Evolutionary conservation across 2,797 vertebrate genomes (phyloP).

Genomic region (Salarias fasciatus): DNA sequence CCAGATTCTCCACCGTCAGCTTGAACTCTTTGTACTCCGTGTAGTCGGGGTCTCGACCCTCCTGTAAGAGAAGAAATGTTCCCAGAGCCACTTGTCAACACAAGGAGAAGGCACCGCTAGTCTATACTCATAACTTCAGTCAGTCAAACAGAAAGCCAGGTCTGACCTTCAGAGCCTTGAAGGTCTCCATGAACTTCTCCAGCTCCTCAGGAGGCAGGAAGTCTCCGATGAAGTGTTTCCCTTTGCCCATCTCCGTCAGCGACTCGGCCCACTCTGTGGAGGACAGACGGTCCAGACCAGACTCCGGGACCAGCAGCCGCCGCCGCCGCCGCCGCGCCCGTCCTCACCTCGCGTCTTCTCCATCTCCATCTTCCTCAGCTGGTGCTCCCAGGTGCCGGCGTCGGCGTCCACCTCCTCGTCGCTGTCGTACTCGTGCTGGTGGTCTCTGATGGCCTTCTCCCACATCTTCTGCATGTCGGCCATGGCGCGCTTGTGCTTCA

Average conservation of each 20-base stretch:
- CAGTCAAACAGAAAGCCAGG: no score
- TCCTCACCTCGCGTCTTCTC: slow-evolving; percentile 93
- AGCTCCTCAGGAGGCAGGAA: slow-evolving; percentile 96
- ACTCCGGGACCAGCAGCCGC: no score
- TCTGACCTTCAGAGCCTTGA: slow-evolving; percentile 95
- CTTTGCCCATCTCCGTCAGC: slow-evolving; percentile 97
- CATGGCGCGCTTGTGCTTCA: slow-evolving; percentile 97
- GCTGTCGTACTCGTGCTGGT: slow-evolving; percentile 97
- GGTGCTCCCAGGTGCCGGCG: slow-evolving; percentile 96
- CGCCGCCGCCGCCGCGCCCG: no score
- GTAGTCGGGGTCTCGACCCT: slow-evolving; percentile 96
- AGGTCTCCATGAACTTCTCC: slow-evolving; percentile 99
- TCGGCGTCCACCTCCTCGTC: slow-evolving; percentile 94
- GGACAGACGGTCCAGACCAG: no score
- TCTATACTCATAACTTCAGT: no score
- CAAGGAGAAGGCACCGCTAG: no score
- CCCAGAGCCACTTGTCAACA: no score
- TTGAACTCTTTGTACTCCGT: slow-evolving; percentile 99
- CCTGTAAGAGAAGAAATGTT: slow-evolving; percentile 85
- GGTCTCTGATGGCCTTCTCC: slow-evolving; percentile 93
- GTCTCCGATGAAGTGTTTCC: slow-evolving; percentile 98
- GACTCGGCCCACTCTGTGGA: slow-evolving; percentile 96
- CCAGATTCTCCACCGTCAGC: slow-evolving; percentile 97
- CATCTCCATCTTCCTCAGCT: slow-evolving; percentile 96
- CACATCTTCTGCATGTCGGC: slow-evolving; percentile 98